phyloP scores from a whole-genome alignment of 1,140 invertebrate species.

The Maniola jurtina region DNA sequence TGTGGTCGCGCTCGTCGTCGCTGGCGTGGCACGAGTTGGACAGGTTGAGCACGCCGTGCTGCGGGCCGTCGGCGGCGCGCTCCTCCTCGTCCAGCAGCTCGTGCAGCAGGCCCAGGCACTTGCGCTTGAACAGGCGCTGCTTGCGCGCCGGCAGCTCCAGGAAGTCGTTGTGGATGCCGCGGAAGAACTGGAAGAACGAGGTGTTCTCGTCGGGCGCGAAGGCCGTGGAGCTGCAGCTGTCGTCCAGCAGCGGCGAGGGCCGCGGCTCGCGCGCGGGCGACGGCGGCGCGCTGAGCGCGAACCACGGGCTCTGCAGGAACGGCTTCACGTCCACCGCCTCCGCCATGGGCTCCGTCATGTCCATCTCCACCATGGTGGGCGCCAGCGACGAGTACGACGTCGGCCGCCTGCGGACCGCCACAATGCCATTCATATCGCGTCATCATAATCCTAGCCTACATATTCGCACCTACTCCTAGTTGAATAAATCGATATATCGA shows the following conservation, averaged over 20 bases:
- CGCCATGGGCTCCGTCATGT: slow-evolving; percentile 28
- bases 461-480: neutral
- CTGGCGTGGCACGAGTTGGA: slow-evolving; percentile 38
- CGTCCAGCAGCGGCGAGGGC: slow-evolving; percentile 39
- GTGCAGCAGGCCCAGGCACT: slow-evolving; percentile 56
- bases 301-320: slow-evolving; percentile 47
- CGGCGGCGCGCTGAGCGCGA: slow-evolving; percentile 28
- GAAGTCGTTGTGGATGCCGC: slow-evolving; percentile 62
- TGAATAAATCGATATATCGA: too few relatives aligned
- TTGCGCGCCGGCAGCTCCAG: slow-evolving; percentile 48
- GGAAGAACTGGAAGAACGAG: slow-evolving; percentile 72
- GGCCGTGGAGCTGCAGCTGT: slow-evolving; percentile 43
- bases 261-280: slow-evolving; percentile 29
- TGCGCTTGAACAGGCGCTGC: slow-evolving; percentile 55
- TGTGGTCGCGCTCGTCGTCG: slow-evolving; percentile 35
- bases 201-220: slow-evolving; percentile 61
- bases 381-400: slow-evolving; percentile 39
- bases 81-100: slow-evolving; percentile 61
- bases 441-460: too few relatives aligned
- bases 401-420: slow-evolving; percentile 55
- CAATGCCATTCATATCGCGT: too few relatives aligned
- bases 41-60: slow-evolving; percentile 47
- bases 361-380: slow-evolving; percentile 42
- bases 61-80: slow-evolving; percentile 6
- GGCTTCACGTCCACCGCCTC: slow-evolving; percentile 49